Evolutionary conservation across 2,888 invertebrate species (phyloP), one percentile per base, ranked within the genome.

Genomic region (Apamea anceps): DNA sequence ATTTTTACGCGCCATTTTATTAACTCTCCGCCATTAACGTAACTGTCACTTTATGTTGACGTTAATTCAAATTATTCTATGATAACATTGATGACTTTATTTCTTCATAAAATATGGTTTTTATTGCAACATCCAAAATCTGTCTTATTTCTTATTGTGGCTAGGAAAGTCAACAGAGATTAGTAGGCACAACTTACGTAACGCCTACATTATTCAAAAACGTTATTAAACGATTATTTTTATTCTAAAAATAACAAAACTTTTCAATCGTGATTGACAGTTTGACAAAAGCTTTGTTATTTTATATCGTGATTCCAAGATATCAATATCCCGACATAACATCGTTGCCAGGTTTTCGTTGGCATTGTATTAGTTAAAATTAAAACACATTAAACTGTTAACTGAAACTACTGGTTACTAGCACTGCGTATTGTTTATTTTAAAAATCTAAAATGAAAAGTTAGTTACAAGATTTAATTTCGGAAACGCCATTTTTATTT

Each of bases 11-110:
- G 77, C 79, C 51, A 72, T 87, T 87, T 88, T 84, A 84, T 85
- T 81, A 80, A 85, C 78, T 79, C 73, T 42, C 57, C 60, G 32
- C 79, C 80, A 85, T 88, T 82, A 85, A 80, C 37, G 72, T 67
- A 79, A 83, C 79, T 87, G 88, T 81, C 77, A 81, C 80, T 88
- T 88, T 80, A 88, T 81, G 82, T 77, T 81, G 80, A 75, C 87
- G 75, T 88, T 80, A 87, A 88, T 78, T 88, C 78, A 83, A 82
- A 85, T 84, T 72, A 79, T 82, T 81, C 54, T 77, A 32, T 70
- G 45, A 72, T 67, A 25, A 54, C 21, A 57, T 66, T 79, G 67
- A 83, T 72, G 81, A 76, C 70, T 82, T 85, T 48, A 75, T 83
- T 72, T 37, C 75, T 79, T 80, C 57, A 48, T 77, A 66, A 42